Evolutionary conservation across 2,113 vertebrate species (phyloP).

Genomic region (Emydocephalus ijimae): DNA sequence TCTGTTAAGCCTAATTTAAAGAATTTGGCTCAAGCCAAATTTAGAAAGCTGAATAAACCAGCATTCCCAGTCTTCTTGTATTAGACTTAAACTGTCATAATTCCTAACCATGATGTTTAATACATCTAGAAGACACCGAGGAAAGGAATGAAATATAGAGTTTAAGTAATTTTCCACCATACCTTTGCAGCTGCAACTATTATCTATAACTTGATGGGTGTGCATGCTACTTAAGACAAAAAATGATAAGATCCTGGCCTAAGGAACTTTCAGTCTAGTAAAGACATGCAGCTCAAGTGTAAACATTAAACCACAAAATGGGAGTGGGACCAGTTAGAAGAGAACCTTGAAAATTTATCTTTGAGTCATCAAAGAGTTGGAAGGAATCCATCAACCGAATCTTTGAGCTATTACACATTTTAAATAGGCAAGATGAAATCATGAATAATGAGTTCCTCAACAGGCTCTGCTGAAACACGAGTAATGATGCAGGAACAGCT

Average conservation of each 20-base stretch:
- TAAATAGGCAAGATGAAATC: conserved; percentile 61
- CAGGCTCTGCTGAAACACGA: conserved; percentile 50
- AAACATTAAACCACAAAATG: conserved; percentile 62
- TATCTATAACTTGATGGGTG: conserved; percentile 47
- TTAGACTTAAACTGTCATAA: conserved; percentile 24
- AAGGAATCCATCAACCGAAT: conserved; percentile 57
- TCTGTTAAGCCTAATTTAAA: background rate
- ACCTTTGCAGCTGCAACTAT: conserved; percentile 49
- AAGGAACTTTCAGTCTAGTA: conserved; percentile 51
- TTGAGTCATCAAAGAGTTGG: conserved; percentile 68
- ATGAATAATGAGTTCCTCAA: conserved; percentile 62
- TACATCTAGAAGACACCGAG: background rate
- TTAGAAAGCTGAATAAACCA: background rate
- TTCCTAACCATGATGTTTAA: background rate
- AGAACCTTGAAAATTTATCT: conserved; percentile 61
- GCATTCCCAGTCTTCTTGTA: background rate
- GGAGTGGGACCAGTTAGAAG: conserved; percentile 66
- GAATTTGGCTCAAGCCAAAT: background rate
- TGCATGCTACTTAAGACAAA: conserved; percentile 41
- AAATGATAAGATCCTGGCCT: conserved; percentile 50
- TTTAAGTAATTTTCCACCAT: conserved; percentile 15
- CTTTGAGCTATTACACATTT: conserved; percentile 65
- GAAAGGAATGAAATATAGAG: background rate
- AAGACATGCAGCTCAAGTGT: conserved; percentile 65
- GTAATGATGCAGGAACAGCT: conserved; percentile 23